Evolutionary conservation across 2,888 invertebrate species (phyloP), one percentile per base, ranked within the genome.

Genomic region (Gibbula magus): DNA sequence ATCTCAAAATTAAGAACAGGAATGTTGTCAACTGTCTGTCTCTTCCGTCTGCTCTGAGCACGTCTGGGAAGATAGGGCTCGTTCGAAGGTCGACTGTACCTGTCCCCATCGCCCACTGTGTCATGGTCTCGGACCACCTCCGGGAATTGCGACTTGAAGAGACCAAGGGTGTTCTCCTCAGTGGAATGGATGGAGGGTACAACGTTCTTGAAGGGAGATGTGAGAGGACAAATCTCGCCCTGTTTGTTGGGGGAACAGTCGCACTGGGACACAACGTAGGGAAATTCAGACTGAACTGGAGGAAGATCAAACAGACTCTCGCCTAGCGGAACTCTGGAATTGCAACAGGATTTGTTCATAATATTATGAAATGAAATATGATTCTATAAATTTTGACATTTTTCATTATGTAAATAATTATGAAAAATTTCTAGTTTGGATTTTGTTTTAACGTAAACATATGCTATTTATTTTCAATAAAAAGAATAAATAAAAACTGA

Each of bases 301-400:
- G 79, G 79, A 61, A 79, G 52, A 32, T 84, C 84, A 61, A 84
- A 82, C 73, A 81, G 56, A 51, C 81, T 82, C 73, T 79, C 61
- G 1, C 76, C 81, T 0, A 79, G 73, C 10, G 29, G 79, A 22
- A 82, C 35, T 45, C 84, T 84, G 66, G n/a, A 51, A 75, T 18
- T 66, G 22, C 45, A 53, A 35, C 39, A 16, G n/a, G 45, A 16
- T 39, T 56, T 29, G 67, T 18, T 25, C 3, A 35, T 7, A 35
- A 35, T 35, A n/a, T 35, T 35, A 35, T 7, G 3, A 35, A 5
- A 5, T 3, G 35, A 35, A 35, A 35, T 35, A 35, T 5, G 4
- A 35, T 35, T 35, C 7, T 7, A 5, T 35, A 35, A 35, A 35
- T 35, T 5, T 5, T 35, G 35, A 5, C 3, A 35, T 35, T 35